Base-by-base conservation (phyloP, 2,888 invertebrate genomes). In the Sphaeridia pumilis region DNA sequence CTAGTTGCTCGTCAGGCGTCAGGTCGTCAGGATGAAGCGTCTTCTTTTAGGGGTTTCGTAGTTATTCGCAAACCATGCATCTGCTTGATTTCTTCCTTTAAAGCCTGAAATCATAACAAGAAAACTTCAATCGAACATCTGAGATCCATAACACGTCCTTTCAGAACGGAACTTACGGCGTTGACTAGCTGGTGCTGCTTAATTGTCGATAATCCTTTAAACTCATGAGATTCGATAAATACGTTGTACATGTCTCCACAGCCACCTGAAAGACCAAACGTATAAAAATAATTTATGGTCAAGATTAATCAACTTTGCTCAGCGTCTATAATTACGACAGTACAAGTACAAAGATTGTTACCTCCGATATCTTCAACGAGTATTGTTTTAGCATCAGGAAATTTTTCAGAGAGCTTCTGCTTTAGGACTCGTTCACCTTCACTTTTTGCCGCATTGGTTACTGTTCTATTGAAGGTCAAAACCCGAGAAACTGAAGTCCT, bases 11-110 rank as follows among this genome's bases (percentile, higher is more conserved):
- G 14, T 31, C 7, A 31, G 31, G 31, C 14, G 31, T 7, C 31
- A 31, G 31, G 14, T 31, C 10, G 14, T 31, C 10, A 31, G 31
- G 46, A n/a, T 46, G 31, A 26, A 21, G 31, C 20, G 28, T 31
- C 20, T n/a, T 17, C 43, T 24, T 43, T 43, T 5, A 42, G 44
- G 28, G 75, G 71, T 54, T 76, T 75, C 0, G 87, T 87, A 61
- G 81, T 77, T 65, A 88, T 84, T 58, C 85, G 76, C 49, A 88
- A 73, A 7, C 87, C 88, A 69, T 88, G 88, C 82, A 87, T 87
- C 66, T 80, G 78, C 65, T 82, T 82, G 58, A 88, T 87, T 72
- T 87, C 82, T 62, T 77, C 77, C 67, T 82, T 82, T 36, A 88
- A 73, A 4, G 78, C 77, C 75, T 76, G 65, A 45, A 68, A 69